These are phyloP conservation scores for Brachynemurus nebulosus DNA, from an alignment of 2,888 invertebrate species.

Conservation along the genomic window DNA sequence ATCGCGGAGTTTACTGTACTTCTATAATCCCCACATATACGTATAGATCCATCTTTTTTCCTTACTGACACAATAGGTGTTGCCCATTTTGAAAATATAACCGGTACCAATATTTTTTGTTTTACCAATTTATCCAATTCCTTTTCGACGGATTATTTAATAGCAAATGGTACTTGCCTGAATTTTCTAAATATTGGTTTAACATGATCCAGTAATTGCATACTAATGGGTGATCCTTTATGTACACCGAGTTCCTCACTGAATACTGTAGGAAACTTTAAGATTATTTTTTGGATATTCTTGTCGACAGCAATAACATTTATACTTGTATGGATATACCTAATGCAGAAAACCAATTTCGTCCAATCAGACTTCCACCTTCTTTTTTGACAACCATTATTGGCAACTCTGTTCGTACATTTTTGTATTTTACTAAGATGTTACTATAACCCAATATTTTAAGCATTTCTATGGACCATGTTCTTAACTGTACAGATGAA, in stretches of 20 bases:
- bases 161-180: too few species aligned
- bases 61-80: constrained; percentile 21
- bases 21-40: constrained; percentile 22
- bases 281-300: background rate
- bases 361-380: background rate
- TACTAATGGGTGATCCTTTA: background rate
- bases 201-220: background rate
- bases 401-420: background rate
- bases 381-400: background rate
- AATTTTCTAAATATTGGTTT: background rate
- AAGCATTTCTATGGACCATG: background rate
- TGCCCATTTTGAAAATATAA: constrained; percentile 19
- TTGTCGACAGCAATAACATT: background rate
- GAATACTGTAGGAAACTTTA: background rate
- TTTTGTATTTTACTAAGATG: background rate
- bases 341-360: background rate
- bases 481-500: background rate
- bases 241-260: background rate
- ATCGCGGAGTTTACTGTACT: constrained; percentile 22
- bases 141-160: constrained; percentile 12
- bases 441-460: background rate
- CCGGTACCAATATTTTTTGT: constrained; percentile 17
- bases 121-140: constrained; percentile 16
- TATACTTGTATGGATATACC: background rate
- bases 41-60: constrained; percentile 18